Evolutionary conservation across 2,888 invertebrate genomes (phyloP).

Genomic region (Schizaphis graminum): DNA sequence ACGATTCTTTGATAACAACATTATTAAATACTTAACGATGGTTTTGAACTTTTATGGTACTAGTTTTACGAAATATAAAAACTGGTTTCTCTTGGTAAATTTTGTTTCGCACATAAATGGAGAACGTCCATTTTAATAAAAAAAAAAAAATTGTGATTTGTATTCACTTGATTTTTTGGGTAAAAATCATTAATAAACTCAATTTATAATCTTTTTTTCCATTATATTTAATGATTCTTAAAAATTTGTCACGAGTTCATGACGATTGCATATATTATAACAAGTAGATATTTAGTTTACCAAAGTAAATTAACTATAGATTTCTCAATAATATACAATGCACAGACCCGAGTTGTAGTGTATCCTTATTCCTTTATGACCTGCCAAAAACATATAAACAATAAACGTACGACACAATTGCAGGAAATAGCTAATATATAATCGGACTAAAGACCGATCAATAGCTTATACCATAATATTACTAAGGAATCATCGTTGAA

Average conservation of each 20-base stretch:
- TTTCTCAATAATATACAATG: neutral
- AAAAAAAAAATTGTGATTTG: neutral
- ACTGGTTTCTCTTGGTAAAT: slow-evolving; percentile 50
- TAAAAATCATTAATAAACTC: slow-evolving; percentile 1
- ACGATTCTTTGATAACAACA: slow-evolving; percentile 38
- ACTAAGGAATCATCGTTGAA: neutral
- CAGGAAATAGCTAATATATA: neutral
- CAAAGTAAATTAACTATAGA: neutral
- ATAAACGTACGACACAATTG: neutral
- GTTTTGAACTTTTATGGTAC: slow-evolving; percentile 43
- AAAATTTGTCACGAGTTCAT: neutral
- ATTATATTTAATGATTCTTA: neutral
- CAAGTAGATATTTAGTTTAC: neutral
- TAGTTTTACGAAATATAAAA: slow-evolving; percentile 17
- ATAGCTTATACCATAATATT: neutral
- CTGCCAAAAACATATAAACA: slow-evolving; percentile 49
- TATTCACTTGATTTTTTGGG: neutral
- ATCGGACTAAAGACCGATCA: neutral
- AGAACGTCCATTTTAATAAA: slow-evolving; percentile 26
- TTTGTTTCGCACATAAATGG: slow-evolving; percentile 20
- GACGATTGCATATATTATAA: neutral
- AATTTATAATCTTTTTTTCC: neutral
- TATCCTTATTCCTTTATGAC: slow-evolving; percentile 36
- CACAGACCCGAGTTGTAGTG: neutral
- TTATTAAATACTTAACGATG: slow-evolving; percentile 54